Percentiles rank a stretch among this genome's conserved stretches.
Conservation (phyloP, 2,113 vertebrate genomes). For the Rhombomys opimus region DNA sequence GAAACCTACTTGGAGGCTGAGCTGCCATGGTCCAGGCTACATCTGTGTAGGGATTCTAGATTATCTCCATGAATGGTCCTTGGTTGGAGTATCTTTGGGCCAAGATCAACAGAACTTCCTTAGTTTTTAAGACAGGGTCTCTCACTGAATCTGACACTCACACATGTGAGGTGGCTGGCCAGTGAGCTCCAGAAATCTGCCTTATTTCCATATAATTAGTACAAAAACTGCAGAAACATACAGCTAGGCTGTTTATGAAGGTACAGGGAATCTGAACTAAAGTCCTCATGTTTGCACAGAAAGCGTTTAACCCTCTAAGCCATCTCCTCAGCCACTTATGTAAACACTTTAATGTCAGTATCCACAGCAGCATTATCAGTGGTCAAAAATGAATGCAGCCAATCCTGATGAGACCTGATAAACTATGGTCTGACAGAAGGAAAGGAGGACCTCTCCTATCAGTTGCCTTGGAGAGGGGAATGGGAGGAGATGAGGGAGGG, state of each 20-base stretch:
- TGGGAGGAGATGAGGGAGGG: too few relatives aligned
- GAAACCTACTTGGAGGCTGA: too few relatives aligned
- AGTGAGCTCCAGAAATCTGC: not conserved
- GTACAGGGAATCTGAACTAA: not conserved
- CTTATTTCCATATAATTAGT: not conserved
- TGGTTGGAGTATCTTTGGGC: too few relatives aligned
- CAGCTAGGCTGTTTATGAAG: not conserved
- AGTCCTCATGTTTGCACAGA: not conserved
- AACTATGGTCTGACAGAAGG: too few relatives aligned
- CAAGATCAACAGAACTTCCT: not conserved
- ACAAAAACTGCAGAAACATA: not conserved
- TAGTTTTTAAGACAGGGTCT: not conserved
- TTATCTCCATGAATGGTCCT: too few relatives aligned
- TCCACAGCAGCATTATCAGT: not conserved
- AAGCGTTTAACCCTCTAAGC: not conserved
- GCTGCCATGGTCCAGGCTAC: too few relatives aligned
- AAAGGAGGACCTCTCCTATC: too few relatives aligned
- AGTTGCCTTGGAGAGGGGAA: too few relatives aligned
- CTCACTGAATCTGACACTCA: not conserved
- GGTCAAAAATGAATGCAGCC: not conserved
- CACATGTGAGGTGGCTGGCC: not conserved
- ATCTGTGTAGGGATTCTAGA: too few relatives aligned
- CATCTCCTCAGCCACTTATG: not conserved
- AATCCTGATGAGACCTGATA: too few relatives aligned
- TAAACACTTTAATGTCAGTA: not conserved